Conservation (phyloP, 2,113 vertebrate species). For the Cheilinus undulatus region DNA sequence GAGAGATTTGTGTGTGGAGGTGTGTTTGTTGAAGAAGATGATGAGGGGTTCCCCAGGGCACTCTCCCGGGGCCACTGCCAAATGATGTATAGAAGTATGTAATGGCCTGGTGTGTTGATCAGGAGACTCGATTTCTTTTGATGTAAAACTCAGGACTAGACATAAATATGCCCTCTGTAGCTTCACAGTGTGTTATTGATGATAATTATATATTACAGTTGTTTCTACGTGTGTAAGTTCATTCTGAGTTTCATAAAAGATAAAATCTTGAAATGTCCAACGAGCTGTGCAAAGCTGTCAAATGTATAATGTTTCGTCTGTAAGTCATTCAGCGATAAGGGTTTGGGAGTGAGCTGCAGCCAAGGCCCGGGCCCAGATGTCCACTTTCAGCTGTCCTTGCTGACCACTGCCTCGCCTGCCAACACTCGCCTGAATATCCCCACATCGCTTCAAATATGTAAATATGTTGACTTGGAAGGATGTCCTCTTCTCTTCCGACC, state of each 20-base stretch:
- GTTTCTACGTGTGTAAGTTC: constrained; percentile 45
- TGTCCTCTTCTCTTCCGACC: constrained; percentile 81
- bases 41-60: constrained; percentile 73
- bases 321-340: constrained; percentile 59
- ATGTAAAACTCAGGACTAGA: constrained; percentile 4
- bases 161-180: constrained; percentile 28
- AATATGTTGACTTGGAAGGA: constrained; percentile 87
- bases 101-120: constrained; percentile 44
- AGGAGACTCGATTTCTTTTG: constrained; percentile 36
- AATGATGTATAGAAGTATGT: constrained; percentile 57
- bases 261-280: constrained; percentile 63
- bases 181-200: constrained; percentile 31
- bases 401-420: constrained; percentile 78
- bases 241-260: constrained; percentile 54
- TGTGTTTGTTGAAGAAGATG: constrained; percentile 36
- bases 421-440: constrained; percentile 77
- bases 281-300: constrained; percentile 48
- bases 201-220: constrained; percentile 41
- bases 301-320: constrained; percentile 58
- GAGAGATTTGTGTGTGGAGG: constrained; percentile 42
- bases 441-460: constrained; percentile 85
- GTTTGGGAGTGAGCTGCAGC: constrained; percentile 44
- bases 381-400: constrained; percentile 73
- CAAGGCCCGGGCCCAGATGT: constrained; percentile 74
- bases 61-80: constrained; percentile 31